Base-by-base conservation (phyloP, 2,888 invertebrate species). In the Toxonevra muliebris region DNA sequence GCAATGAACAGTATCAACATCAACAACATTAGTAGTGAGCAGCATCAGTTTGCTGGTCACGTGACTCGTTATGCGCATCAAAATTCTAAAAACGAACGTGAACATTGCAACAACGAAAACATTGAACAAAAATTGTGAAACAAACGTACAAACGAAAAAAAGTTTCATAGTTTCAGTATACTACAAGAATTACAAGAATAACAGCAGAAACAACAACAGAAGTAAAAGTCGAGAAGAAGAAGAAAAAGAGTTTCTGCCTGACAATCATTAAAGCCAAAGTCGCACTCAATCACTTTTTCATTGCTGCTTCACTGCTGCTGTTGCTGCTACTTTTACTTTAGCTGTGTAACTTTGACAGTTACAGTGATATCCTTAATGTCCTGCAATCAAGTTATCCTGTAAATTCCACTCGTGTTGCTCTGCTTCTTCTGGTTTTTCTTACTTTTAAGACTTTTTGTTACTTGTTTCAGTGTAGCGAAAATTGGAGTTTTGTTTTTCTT, bases 41-140 rank as follows among this genome's bases (percentile, higher is more conserved):
- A 30, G 20, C 50, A 65, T 65, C 50, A 58, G 65, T 48, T 12
- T 65, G 58, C 74, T 61, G 68, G 74, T 73, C 75, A 75, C 75
- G 75, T 74, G 72, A 66, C 72, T 72, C 72, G 72, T 74, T 75
- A 74, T 65, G 69, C 68, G 68, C 73, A 75, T 74, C 71, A 72
- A 65, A 73, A 73, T 74, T 75, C 69, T 69, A 58, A 61, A 45
- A 71, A 73, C 67, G 73, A 61, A 12, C 13, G 13, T 48, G 42
- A 42, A 17, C 45, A 45, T 30, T 30, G 30, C 30, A 30, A 30
- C 30, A 30, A 30, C 30, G 30, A 30, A 30, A 30, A 30, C 30
- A 4, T 30, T 2, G 30, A 30, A 7, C 2, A 30, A 30, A 30
- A 30, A 30, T 4, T 30, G 30, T 30, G 7, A 30, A 3, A 45